Base-by-base conservation (phyloP, 2,888 invertebrate species). In the Brachyptera putata region DNA sequence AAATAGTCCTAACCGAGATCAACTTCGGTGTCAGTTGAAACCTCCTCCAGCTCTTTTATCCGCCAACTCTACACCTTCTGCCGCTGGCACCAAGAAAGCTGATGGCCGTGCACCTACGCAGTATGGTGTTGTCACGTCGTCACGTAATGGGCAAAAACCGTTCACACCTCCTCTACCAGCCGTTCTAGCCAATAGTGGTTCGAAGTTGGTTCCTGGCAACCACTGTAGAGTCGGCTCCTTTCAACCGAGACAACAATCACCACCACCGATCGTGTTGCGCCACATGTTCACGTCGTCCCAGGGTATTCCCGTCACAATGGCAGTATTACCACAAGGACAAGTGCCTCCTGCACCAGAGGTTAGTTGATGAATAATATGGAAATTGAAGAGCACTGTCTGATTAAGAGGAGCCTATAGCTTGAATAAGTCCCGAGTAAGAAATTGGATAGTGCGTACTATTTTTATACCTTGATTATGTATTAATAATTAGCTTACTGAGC, bases 1-100 rank as follows among this genome's bases (percentile, higher is more conserved):
- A 76, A 94, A 92, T 74, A 95, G 93, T 71, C 92, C 92, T 0
- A 94, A 94, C 76, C 80, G 93, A 16, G 91, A 93, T 72, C 91
- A 91, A 69, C 75, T 93, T 50, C 84, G 89, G 60, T 89, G 89
- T 4, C 93, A 93, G 72, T 75, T 93, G 67, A 87, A 91, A 66
- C 92, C 92, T 43, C 92, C 92, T 13, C 69, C 56, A 64, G 61
- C 62, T 60, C 63, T 58, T 57, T 65, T 60, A 60, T 63, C 59
- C 39, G 65, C 30, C 30, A n/a, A n/a, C n/a, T n/a, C n/a, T n/a
- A n/a, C n/a, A n/a, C n/a, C 62, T 61, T 70, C 71, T 34, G 68
- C 71, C 21, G 70, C 71, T 58, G 70, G 71, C 9, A 72, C 71
- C 3, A 69, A 62, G 55, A 74, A 74, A 65, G 65, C 73, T 2